Conservation (phyloP, 2,888 invertebrate genomes). For the Leucania comma region DNA sequence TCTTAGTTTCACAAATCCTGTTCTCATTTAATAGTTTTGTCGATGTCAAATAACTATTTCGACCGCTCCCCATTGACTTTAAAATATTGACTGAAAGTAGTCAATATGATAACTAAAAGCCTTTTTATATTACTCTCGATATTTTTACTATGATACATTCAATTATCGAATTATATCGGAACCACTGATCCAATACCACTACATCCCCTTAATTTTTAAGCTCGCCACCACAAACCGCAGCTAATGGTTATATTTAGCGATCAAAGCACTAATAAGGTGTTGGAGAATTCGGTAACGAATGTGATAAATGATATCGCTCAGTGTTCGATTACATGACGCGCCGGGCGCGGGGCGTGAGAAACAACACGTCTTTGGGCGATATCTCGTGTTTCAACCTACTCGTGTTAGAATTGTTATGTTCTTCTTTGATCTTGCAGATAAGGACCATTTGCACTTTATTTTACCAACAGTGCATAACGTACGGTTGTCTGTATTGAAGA, state of each 20-base stretch:
- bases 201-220: slow-evolving; percentile 30
- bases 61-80: too few species aligned
- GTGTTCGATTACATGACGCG: slow-evolving; percentile 76
- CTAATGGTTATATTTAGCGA: slow-evolving; percentile 70
- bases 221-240: slow-evolving; percentile 55
- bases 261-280: slow-evolving; percentile 71
- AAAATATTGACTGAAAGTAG: too few species aligned
- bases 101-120: too few species aligned
- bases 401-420: slow-evolving; percentile 63
- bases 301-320: slow-evolving; percentile 83
- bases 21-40: too few species aligned
- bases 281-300: slow-evolving; percentile 77
- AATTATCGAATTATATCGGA: too few species aligned
- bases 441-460: not conserved
- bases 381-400: slow-evolving; percentile 78
- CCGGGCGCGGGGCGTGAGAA: slow-evolving; percentile 84
- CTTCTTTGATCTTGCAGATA: slow-evolving; percentile 7
- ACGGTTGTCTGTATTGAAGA: too few species aligned
- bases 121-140: too few species aligned
- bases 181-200: not conserved
- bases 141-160: too few species aligned
- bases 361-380: slow-evolving; percentile 74
- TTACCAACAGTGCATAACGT: too few species aligned
- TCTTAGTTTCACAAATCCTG: too few species aligned
- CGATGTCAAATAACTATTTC: too few species aligned